Evolutionary conservation across 2,113 vertebrate genomes (phyloP), one percentile per base, ranked within the genome.

Genomic region (Anthoscopus minutus): DNA sequence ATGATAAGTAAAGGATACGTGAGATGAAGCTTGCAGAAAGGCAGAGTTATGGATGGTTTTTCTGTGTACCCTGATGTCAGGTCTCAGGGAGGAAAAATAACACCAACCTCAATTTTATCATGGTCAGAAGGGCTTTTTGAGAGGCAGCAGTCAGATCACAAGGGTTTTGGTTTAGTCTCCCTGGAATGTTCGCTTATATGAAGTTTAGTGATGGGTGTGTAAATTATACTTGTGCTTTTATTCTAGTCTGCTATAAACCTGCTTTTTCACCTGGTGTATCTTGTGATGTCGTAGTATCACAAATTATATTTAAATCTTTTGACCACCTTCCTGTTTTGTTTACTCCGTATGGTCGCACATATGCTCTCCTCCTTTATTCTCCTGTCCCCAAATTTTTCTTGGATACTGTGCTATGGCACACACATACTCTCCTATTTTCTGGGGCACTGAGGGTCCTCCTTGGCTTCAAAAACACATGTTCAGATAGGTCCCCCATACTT

Each of bases 221-320:
- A 86, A 60, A 67, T 91, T 93, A 51, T 28, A 33, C 47, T 70
- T 69, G 33, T 70, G 67, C 19, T 77, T 96, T 92, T 93, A 74
- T 90, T 92, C 45, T 23, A 89, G 60, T 60, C 88, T n/a, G n/a
- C n/a, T n/a, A n/a, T n/a, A n/a, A 77, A 23, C 37, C 60, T 83
- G n/a, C 30, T 94, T 70, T 88, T 72, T 66, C 7, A 1, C 45
- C 40, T 88, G 19, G 42, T 67, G 27, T 64, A 35, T 86, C 79
- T 81, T 81, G 45, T 7, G 2, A 35, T 78, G 76, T 37, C 0
- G 0, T 58, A 73, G 24, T 48, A 71, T 74, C 76, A 53, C 71
- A 89, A 78, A 89, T 86, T 18, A n/a, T 83, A 88, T 89, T 94
- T 93, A 64, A 87, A 72, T 89, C 77, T 37, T 91, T 81, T 91